Base-by-base conservation (phyloP, 1,140 invertebrate genomes). In the Brachionus koreanus region DNA sequence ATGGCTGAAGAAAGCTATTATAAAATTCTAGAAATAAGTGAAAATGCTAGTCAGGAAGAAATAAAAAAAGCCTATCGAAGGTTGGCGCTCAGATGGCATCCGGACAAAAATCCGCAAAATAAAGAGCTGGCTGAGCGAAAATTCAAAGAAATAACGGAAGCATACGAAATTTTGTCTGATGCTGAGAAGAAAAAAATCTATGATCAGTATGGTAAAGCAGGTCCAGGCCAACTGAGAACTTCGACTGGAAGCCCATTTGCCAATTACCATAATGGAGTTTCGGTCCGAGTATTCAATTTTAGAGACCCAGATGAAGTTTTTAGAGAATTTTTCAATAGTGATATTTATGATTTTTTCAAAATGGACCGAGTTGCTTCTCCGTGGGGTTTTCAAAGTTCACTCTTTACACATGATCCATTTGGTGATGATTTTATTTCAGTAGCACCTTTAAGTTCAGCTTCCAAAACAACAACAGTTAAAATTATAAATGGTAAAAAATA, bases 71-170 rank as follows among this genome's bases (percentile, higher is more conserved):
- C 88, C 0, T 99, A 98, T 87, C 91, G 96, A 83, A 98, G 98
- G 90, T 90, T 99, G 42, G 96, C 96, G 33, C 35, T 69, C 5
- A 69, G 37, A 69, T 69, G 65, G 65, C 65, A 69, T n/a, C 65
- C 65, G 65, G 65, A 69, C 12, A 69, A 69, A 39, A 69, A 69
- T 39, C 35, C 35, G 5, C n/a, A 69, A 16, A 69, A 12, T 89
- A 99, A 1, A 98, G 98, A 89, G 7, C n/a, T 35, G 83, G 94
- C 97, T 81, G 84, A 84, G 12, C 84, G 83, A 63, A 95, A 94
- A 29, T 82, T 82, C 25, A 43, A 82, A 82, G 29, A 69, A 37
- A 82, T 82, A 23, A 43, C 19, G 2, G 16, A 65, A 9, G 77
- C 77, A 33, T 82, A 82, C 43, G 57, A 82, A 19, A 61, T 82